Percentiles rank a stretch among this genome's conserved stretches.
These are phyloP conservation scores for Burhinus bistriatus DNA, from an alignment of 2,113 vertebrate species.

Conservation along the genomic window DNA sequence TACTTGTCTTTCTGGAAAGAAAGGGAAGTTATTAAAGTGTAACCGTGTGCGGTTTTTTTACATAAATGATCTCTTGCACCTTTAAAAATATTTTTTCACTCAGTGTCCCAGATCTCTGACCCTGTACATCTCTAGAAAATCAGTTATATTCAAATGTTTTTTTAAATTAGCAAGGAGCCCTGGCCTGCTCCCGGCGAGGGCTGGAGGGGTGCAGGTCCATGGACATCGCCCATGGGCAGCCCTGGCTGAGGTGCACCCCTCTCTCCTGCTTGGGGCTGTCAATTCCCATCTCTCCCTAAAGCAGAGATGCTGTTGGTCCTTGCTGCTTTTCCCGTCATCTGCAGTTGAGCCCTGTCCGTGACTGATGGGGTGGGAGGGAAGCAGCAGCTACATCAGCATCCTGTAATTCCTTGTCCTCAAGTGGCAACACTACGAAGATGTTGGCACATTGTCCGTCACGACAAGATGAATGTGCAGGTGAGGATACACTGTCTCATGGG, in stretches of 20 bases:
- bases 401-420: neutral
- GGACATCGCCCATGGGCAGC: neutral
- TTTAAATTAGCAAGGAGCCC: neutral
- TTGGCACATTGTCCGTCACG: accelerated
- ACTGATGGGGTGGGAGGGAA: neutral
- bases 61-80: neutral
- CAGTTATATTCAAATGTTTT: neutral
- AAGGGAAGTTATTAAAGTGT: neutral
- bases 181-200: accelerated
- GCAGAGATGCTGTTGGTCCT: neutral
- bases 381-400: neutral
- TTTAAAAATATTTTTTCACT: neutral
- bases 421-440: neutral
- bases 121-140: neutral
- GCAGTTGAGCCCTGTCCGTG: neutral
- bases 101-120: neutral
- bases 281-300: neutral
- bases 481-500: accelerated
- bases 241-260: neutral
- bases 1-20: neutral
- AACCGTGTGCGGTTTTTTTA: neutral
- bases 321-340: neutral
- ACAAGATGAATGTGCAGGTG: no score
- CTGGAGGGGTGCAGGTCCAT: neutral
- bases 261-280: neutral